A percentile compares a stretch with the other conserved stretches of the same genome.
These are phyloP conservation scores for Nineta flava DNA, from an alignment of 2,888 invertebrate species.

Conservation along the genomic window DNA sequence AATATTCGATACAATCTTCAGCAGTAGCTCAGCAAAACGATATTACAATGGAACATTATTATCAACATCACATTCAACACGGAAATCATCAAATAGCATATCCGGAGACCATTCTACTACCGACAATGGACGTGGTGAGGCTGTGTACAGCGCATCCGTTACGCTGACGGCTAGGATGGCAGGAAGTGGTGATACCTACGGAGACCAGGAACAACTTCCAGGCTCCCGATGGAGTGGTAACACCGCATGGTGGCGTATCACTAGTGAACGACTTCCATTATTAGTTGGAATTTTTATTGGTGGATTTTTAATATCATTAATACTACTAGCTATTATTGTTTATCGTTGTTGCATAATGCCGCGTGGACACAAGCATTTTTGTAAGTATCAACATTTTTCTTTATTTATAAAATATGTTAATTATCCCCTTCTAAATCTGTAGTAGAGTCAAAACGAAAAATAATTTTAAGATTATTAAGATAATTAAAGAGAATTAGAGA, in stretches of 20 bases:
- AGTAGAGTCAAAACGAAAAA: no score
- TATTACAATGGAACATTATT: not conserved
- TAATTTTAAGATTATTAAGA: no score
- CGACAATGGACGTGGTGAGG: slow-evolving; percentile 8
- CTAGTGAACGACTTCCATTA: slow-evolving; percentile 30
- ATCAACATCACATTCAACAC: not conserved
- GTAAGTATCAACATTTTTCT: slow-evolving; percentile 27
- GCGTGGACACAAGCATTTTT: slow-evolving; percentile 46
- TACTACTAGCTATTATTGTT: slow-evolving; percentile 44
- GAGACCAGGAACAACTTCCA: slow-evolving; percentile 10
- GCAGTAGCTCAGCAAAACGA: not conserved
- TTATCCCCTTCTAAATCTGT: no score
- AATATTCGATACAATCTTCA: not conserved
- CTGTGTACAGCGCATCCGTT: slow-evolving; percentile 30
- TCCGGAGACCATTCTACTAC: no score
- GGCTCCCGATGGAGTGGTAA: slow-evolving; percentile 1
- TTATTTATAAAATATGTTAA: no score
- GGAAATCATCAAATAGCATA: no score
- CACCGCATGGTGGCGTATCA: slow-evolving; percentile 26
- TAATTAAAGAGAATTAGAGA: no score
- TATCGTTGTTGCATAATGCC: slow-evolving; percentile 56
- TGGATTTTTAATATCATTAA: slow-evolving; percentile 45
- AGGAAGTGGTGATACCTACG: slow-evolving; percentile 20
- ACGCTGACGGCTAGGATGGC: slow-evolving; percentile 36
- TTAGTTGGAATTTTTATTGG: slow-evolving; percentile 32